Evolutionary conservation across 2,113 vertebrate species (phyloP), one percentile per base, ranked within the genome.

Genomic region (Saccopteryx bilineata): DNA sequence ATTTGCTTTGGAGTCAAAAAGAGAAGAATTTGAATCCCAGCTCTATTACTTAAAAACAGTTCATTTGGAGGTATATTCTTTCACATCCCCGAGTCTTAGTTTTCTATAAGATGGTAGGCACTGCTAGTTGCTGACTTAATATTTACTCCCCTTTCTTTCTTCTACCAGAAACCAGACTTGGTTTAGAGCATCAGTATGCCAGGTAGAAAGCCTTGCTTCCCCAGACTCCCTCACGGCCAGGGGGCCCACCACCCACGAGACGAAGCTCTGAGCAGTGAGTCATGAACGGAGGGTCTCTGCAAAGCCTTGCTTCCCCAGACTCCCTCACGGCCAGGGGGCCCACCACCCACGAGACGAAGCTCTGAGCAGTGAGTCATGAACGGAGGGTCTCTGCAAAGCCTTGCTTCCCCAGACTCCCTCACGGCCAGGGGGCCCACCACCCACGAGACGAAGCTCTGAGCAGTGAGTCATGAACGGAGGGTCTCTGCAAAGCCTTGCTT

Each of bases 121-220:
- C 46, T 71, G 14, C 84, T 83, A 75, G 28, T 65, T 60, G 60
- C 58, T 33, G 39, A 12, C 54, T 39, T 26, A 14, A 2, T 23
- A 23, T 33, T 69, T 71, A 65, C 14, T 78, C 12, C 26, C 15
- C 12, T 83, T 91, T 88, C 46, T 90, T 28, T 75, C 52, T 90
- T 78, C 72, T 61, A 69, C 15, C 56, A 75, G 66, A 96, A 91
- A n/a, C 61, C 28, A 48, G n/a, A 39, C 39, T 90, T 87, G 8
- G 46, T 74, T 26, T 68, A 80, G 39, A 56, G 14, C 7, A 39
- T 79, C 61, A 18, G 0, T 31, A 8, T 66, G 6, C 74, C 76
- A 48, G 21, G 74, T 85, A 15, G 48, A 87, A 87, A 86, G 26
- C 33, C 11, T 58, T 33, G 11, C 13, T 54, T 82, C 24, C 58